Evolutionary conservation across 2,113 vertebrate species (phyloP).

Genomic region (Petroica traversi): DNA sequence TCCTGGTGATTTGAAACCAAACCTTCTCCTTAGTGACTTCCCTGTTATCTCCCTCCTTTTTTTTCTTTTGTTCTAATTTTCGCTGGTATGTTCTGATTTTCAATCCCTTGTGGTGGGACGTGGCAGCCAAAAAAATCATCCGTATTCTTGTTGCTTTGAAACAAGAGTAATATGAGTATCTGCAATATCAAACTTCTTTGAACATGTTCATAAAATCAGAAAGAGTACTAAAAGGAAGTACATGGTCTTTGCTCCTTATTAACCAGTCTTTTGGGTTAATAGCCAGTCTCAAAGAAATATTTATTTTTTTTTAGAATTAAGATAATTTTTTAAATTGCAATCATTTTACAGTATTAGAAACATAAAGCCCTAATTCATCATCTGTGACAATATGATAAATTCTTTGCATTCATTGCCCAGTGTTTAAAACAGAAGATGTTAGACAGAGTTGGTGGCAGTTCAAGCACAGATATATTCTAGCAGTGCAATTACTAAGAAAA

Average conservation of each 20-base stretch:
- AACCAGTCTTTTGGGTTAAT: not conserved
- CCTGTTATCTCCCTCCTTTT: not conserved
- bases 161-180: not conserved
- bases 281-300: not conserved
- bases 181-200: not conserved
- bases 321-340: not conserved
- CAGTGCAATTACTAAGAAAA: conserved; percentile 13
- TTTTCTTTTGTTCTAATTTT: not conserved
- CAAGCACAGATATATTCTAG: not conserved
- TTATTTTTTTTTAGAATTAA: not conserved
- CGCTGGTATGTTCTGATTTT: not conserved
- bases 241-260: not conserved
- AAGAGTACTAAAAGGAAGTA: not conserved
- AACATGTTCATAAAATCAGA: not conserved
- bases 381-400: not conserved
- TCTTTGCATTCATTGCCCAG: not conserved
- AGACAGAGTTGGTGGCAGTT: not conserved
- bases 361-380: not conserved
- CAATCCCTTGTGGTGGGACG: not conserved
- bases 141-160: not conserved
- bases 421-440: not conserved
- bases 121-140: not conserved
- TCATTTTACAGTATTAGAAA: not conserved
- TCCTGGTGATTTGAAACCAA: not conserved
- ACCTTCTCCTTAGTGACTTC: not conserved